A percentile compares a stretch with the other conserved stretches of the same genome.
These are phyloP conservation scores for Pterocles orientalis DNA, from an alignment of 2,113 vertebrate species.

Conservation along the genomic window DNA sequence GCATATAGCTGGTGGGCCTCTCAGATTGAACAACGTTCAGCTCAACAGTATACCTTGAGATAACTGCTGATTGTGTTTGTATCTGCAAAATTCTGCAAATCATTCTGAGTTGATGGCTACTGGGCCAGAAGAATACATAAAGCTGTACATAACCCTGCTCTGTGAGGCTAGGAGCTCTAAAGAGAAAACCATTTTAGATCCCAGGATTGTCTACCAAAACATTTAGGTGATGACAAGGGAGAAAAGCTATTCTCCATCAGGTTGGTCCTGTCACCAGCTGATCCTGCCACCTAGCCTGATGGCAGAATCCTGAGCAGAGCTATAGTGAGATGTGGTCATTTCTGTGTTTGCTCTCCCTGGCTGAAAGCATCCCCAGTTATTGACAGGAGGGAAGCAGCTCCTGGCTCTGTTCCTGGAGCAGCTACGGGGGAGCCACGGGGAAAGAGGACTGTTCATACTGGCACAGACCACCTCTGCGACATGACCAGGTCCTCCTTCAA, in stretches of 20 bases:
- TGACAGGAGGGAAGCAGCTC: not conserved
- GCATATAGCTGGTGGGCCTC: not conserved
- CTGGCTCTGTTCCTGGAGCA: not conserved
- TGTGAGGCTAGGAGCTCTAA: not conserved
- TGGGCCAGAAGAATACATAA: not conserved
- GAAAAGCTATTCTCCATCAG: accelerated
- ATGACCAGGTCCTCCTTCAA: not conserved
- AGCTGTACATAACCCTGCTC: not conserved
- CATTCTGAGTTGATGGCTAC: not conserved
- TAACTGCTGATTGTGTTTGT: not conserved
- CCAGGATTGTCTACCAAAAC: not conserved
- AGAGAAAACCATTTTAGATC: not conserved
- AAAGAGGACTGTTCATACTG: not conserved
- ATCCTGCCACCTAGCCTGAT: not conserved
- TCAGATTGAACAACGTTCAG: not conserved
- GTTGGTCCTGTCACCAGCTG: not conserved
- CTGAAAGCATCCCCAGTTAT: not conserved
- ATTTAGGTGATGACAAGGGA: not conserved
- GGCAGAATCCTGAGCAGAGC: not conserved
- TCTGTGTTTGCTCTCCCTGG: not conserved
- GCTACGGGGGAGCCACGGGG: not conserved
- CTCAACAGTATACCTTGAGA: not conserved
- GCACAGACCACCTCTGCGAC: not conserved
- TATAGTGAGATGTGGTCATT: accelerated
- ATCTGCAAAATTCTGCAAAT: not conserved